A percentile compares a stretch with the other conserved stretches of the same genome.
phyloP scores from a whole-genome alignment of 2,888 invertebrate genomes.

The Odontothrips loti region DNA sequence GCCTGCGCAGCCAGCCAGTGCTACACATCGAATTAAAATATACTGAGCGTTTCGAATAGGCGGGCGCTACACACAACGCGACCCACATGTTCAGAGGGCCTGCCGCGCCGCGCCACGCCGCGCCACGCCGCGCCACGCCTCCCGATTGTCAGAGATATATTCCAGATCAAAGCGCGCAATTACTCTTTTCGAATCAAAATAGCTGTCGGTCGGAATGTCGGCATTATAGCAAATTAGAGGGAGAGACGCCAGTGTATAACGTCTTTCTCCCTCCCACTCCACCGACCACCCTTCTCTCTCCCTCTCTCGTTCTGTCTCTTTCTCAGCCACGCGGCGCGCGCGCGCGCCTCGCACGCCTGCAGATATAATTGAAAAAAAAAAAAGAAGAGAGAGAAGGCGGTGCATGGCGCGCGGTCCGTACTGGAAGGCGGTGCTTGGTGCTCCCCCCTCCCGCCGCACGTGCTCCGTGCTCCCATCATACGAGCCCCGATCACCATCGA shows the following conservation, averaged over 20 bases:
- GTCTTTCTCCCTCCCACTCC: not conserved
- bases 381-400: not conserved
- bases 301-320: not conserved
- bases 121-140: not conserved
- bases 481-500: no score
- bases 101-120: not conserved
- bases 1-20: not conserved
- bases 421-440: not conserved
- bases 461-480: not conserved
- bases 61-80: not conserved
- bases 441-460: no score
- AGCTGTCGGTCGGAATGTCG: conserved; percentile 21
- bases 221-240: conserved; percentile 10
- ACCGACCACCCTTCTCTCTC: not conserved
- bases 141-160: conserved; percentile 7
- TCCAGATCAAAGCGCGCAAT: conserved; percentile 10
- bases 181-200: conserved; percentile 27
- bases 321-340: not conserved
- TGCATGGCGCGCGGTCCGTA: not conserved
- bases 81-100: not conserved
- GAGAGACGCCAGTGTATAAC: not conserved
- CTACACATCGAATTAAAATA: conserved; percentile 8
- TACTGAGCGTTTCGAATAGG: conserved; percentile 2
- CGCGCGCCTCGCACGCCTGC: not conserved
- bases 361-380: conserved; percentile 9